These are phyloP conservation scores for Hedya salicella DNA, from an alignment of 2,888 invertebrate genomes.

Conservation along the genomic window DNA sequence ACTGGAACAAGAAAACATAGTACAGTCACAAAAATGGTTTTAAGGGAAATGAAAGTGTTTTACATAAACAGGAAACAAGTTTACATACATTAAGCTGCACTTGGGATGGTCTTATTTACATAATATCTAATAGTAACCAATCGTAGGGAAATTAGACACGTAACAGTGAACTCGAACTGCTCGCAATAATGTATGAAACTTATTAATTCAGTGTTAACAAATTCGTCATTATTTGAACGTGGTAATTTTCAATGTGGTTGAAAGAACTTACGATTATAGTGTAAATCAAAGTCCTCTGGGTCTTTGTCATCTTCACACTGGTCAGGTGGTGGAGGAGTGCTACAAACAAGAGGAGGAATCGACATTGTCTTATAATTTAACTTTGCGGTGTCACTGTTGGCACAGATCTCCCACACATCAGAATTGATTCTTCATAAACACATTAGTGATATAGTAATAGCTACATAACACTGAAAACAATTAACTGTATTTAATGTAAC, in stretches of 20 bases:
- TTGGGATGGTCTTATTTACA: neutral
- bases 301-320: slow-evolving; percentile 88
- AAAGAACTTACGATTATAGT: slow-evolving; percentile 74
- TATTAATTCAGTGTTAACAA: slow-evolving; percentile 1
- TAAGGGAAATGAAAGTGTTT: neutral
- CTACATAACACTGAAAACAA: slow-evolving; percentile 45
- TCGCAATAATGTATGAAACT: slow-evolving; percentile 4
- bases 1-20: slow-evolving; percentile 59
- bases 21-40: slow-evolving; percentile 21
- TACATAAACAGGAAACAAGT: slow-evolving; percentile 3
- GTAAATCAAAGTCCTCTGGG: slow-evolving; percentile 75
- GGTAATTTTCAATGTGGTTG: slow-evolving; percentile 7
- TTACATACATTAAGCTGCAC: neutral
- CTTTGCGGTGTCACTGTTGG: slow-evolving; percentile 47
- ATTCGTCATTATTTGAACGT: neutral
- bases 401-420: slow-evolving; percentile 48
- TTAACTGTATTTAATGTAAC: slow-evolving; percentile 50
- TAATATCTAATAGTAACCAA: neutral
- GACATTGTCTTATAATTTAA: slow-evolving; percentile 76
- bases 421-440: slow-evolving; percentile 13
- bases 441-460: slow-evolving; percentile 8
- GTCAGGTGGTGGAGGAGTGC: slow-evolving; percentile 87
- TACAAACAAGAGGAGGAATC: slow-evolving; percentile 88
- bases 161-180: slow-evolving; percentile 24
- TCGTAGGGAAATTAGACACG: slow-evolving; percentile 22